Percentiles rank a stretch among this genome's conserved stretches.
Evolutionary conservation across 2,797 vertebrate genomes (phyloP).

Genomic region (Phoebastria nigripes): DNA sequence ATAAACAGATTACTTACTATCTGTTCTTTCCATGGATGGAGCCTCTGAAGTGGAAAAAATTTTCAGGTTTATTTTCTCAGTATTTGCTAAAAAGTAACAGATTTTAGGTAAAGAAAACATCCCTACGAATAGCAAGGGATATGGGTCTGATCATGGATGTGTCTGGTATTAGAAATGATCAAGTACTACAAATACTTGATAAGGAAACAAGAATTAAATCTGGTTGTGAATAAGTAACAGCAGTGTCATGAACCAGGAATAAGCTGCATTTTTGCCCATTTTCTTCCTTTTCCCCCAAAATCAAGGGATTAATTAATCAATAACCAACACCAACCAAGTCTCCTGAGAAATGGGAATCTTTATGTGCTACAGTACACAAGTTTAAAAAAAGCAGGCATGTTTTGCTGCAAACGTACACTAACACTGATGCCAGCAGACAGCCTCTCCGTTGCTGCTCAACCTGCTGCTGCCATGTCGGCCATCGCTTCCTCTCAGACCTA

Average conservation of each 20-base stretch:
- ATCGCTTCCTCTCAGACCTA: rapidly evolving
- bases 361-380: neutral
- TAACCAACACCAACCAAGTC: neutral
- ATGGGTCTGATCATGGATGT: neutral
- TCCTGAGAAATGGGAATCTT: neutral
- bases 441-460: neutral
- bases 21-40: neutral
- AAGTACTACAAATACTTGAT: neutral
- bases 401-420: neutral
- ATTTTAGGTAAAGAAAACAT: neutral
- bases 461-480: neutral
- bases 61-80: neutral
- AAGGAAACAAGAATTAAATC: neutral
- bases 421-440: rapidly evolving
- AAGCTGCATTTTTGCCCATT: neutral
- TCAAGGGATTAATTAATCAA: neutral
- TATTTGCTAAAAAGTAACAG: neutral
- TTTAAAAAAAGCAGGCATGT: rapidly evolving
- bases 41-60: neutral
- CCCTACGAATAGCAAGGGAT: neutral
- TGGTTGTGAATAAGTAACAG: neutral
- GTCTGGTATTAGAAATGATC: neutral
- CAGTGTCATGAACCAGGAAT: neutral
- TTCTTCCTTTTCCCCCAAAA: neutral
- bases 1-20: neutral